These are phyloP conservation scores for Brachionus asplanchnoidis DNA, from an alignment of 1,140 invertebrate genomes.

Conservation along the genomic window DNA sequence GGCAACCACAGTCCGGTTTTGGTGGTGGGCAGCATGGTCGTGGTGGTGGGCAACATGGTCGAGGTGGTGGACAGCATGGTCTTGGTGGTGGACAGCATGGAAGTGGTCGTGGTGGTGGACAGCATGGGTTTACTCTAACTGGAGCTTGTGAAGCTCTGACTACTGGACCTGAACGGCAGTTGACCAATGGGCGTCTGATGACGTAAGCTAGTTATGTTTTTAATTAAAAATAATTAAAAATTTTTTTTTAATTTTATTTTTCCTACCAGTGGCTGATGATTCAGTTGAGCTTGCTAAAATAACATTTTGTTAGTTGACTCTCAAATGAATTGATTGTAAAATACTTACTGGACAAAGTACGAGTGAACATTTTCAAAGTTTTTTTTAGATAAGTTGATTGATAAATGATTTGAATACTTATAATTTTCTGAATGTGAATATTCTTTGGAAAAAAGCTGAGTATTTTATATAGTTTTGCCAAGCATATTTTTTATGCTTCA, in stretches of 20 bases:
- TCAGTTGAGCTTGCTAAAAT: not conserved
- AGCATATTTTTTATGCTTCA: conserved; percentile 2
- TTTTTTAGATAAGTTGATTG: not conserved
- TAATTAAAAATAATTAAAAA: not conserved
- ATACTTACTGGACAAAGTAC: not conserved
- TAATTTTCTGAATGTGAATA: conserved; percentile 11
- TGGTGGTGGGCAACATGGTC: not conserved
- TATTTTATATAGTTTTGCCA: conserved; percentile 16
- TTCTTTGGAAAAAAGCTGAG: not conserved
- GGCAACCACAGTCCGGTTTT: not conserved
- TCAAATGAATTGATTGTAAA: not conserved
- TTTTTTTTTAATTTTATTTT: not conserved
- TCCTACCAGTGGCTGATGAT: not conserved
- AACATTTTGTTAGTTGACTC: not conserved
- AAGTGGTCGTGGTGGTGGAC: not conserved
- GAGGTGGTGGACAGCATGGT: not conserved
- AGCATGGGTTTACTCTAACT: not conserved
- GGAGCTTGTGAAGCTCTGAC: not conserved
- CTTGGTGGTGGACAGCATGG: not conserved
- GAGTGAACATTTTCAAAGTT: not conserved
- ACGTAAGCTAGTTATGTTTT: not conserved
- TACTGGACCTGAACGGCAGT: not conserved
- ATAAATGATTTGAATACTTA: not conserved
- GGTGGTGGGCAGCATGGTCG: not conserved
- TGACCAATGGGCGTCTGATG: not conserved